Evolutionary conservation across 2,113 vertebrate species (phyloP).

Genomic region (Anguilla japonica): DNA sequence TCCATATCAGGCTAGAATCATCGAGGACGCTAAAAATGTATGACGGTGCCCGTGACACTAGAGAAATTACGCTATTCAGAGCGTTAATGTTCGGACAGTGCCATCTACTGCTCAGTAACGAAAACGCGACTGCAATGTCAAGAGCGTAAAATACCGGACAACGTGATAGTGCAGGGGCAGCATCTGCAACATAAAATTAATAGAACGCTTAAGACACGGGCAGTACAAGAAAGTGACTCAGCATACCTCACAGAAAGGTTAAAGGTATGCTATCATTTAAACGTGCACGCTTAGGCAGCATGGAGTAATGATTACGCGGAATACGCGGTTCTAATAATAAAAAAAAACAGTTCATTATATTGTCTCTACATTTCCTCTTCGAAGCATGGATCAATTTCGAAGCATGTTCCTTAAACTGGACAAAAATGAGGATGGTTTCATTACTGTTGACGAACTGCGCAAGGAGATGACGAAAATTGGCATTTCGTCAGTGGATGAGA

Average conservation of each 20-base stretch:
- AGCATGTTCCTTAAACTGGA: slow-evolving; percentile 67
- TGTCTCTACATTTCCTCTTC: neutral
- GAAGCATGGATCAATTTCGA: slow-evolving; percentile 64
- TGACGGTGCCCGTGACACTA: too few relatives aligned
- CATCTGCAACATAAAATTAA: neutral
- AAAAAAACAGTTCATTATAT: neutral
- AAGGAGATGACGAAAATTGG: slow-evolving; percentile 68
- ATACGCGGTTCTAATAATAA: neutral
- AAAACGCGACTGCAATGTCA: neutral
- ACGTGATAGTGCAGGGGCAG: neutral
- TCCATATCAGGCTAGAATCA: too few relatives aligned
- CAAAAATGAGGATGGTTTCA: slow-evolving; percentile 63
- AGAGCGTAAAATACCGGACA: neutral
- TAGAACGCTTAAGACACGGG: neutral
- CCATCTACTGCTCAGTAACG: slow-evolving; percentile 47
- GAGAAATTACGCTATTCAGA: too few relatives aligned
- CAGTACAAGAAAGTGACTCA: slow-evolving; percentile 56
- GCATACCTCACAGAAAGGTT: slow-evolving; percentile 39
- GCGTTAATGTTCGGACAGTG: slow-evolving; percentile 35
- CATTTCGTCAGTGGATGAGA: slow-evolving; percentile 54
- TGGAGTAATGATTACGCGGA: neutral
- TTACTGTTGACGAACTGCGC: slow-evolving; percentile 64
- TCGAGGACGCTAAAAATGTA: too few relatives aligned
- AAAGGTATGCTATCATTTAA: neutral
- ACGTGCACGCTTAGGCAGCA: too few relatives aligned